These are phyloP conservation scores for Mustela erminea DNA, from an alignment of 2,797 vertebrate genomes.

Conservation along the genomic window DNA sequence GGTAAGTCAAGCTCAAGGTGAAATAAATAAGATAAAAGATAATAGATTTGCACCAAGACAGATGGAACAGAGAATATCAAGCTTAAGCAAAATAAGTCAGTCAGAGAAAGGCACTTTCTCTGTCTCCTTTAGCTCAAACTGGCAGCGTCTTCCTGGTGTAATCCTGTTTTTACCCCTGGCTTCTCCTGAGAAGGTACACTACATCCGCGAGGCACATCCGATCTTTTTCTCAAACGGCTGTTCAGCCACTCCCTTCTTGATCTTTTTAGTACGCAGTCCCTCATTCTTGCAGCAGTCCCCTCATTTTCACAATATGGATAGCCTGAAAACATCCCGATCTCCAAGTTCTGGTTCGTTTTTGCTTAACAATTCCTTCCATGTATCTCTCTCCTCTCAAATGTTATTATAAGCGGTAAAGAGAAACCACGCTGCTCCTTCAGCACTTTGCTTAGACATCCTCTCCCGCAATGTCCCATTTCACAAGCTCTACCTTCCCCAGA, in stretches of 20 bases:
- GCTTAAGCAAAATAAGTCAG: background rate
- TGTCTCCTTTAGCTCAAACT: background rate
- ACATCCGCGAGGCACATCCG: accelerated
- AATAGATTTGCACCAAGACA: background rate
- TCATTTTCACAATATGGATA: background rate
- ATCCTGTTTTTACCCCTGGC: background rate
- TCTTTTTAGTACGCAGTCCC: background rate
- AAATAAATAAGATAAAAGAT: background rate
- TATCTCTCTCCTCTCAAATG: background rate
- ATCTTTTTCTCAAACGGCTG: background rate
- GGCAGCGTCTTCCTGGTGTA: background rate
- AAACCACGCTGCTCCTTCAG: background rate
- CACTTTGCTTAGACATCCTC: background rate
- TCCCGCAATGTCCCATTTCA: background rate
- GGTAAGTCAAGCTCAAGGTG: background rate
- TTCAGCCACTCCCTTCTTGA: background rate
- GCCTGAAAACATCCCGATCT: background rate
- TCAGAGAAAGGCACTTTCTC: background rate
- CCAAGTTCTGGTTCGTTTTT: background rate
- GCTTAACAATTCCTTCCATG: background rate
- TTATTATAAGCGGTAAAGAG: background rate
- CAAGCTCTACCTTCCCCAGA: background rate
- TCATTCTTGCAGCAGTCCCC: background rate
- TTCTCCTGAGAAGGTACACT: background rate
- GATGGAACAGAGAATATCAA: background rate